phyloP scores from a whole-genome alignment of 2,888 invertebrate genomes.

The Drosophila nr. perissopoda region DNA sequence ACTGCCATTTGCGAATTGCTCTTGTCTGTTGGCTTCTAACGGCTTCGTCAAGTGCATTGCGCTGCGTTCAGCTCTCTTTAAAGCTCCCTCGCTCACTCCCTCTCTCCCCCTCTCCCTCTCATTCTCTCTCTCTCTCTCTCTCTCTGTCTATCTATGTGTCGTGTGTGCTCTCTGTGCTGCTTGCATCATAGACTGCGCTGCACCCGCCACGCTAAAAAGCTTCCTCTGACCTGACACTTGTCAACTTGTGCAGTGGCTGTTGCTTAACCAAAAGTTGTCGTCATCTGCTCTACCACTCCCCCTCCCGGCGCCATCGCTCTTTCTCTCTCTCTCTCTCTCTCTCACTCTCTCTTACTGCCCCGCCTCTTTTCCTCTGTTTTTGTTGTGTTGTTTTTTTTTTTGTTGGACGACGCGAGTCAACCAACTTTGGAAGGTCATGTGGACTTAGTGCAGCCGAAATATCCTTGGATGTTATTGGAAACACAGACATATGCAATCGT shows the following conservation, averaged over 20 bases:
- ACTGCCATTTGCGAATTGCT: slow-evolving; percentile 50
- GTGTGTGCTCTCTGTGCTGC: slow-evolving; percentile 21
- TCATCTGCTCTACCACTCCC: slow-evolving; percentile 24
- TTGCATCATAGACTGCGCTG: slow-evolving; percentile 37
- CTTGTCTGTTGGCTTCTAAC: slow-evolving; percentile 53
- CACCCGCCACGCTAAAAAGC: slow-evolving; percentile 13
- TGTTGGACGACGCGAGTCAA: slow-evolving; percentile 67
- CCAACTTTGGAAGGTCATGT: slow-evolving; percentile 82
- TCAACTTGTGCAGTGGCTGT: slow-evolving; percentile 51
- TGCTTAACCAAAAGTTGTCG: slow-evolving; percentile 59
- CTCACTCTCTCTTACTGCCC: not conserved
- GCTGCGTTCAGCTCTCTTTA: slow-evolving; percentile 24
- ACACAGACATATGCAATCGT: slow-evolving; percentile 23
- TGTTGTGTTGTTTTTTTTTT: not conserved
- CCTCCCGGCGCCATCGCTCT: not conserved
- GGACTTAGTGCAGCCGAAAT: slow-evolving; percentile 75
- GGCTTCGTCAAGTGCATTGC: slow-evolving; percentile 57
- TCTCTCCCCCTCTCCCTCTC: slow-evolving; percentile 7
- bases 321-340: not conserved
- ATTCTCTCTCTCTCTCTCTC: slow-evolving; percentile 2
- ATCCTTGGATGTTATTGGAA: slow-evolving; percentile 79
- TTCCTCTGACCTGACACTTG: slow-evolving; percentile 41
- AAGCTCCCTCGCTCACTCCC: slow-evolving; percentile 9
- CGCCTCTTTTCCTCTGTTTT: not conserved
- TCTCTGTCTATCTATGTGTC: not conserved